These are phyloP conservation scores for Lepidochitona cinerea DNA, from an alignment of 2,888 invertebrate species.

Conservation along the genomic window DNA sequence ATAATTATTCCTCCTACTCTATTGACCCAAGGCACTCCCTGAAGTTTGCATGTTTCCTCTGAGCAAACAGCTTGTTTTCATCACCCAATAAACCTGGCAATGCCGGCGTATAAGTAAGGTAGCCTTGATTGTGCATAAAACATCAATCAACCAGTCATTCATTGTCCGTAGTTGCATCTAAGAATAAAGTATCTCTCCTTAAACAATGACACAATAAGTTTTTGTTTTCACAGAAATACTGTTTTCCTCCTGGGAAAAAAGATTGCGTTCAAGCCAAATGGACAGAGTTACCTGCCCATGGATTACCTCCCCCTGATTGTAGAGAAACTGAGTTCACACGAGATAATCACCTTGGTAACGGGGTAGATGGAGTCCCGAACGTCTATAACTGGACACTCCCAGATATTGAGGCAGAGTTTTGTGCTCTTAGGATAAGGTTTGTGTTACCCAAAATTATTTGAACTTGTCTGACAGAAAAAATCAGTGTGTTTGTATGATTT, in stretches of 20 bases:
- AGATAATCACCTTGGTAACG: constrained; percentile 70
- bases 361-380: constrained; percentile 60
- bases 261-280: constrained; percentile 52
- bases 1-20: no score
- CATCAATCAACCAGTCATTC: no score
- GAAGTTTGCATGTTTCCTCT: no score
- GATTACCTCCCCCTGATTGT: constrained; percentile 66
- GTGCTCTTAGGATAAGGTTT: constrained; percentile 67
- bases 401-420: constrained; percentile 55
- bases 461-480: background rate
- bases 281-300: constrained; percentile 61
- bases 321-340: constrained; percentile 65
- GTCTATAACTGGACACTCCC: constrained; percentile 70
- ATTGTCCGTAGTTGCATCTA: no score
- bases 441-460: background rate
- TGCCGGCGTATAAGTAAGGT: no score
- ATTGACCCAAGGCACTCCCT: no score
- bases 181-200: no score
- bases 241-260: constrained; percentile 34
- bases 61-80: no score
- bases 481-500: no score
- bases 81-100: no score
- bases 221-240: constrained; percentile 33
- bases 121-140: no score
- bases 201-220: background rate